Evolutionary conservation across 2,797 vertebrate species (phyloP), one percentile per base, ranked within the genome.

Genomic region (Austrolebias charrua): DNA sequence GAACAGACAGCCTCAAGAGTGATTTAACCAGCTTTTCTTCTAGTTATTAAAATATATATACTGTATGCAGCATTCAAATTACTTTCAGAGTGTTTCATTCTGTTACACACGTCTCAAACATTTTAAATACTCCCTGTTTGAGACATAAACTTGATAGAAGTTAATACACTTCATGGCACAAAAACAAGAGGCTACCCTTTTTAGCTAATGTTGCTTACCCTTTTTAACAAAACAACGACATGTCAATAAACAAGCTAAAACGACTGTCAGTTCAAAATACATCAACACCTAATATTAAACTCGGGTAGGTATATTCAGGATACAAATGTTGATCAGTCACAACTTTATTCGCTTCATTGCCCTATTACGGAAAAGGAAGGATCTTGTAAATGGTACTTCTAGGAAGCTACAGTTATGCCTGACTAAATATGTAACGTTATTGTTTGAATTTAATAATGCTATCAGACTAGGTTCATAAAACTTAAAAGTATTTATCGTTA

Each of bases 301-400:
- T 18, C 6, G 1, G 24, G 24, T 24, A 24, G 43, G 24, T 1
- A 1, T 38, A 38, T 12, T n/a, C 2, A 53, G 4, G 2, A 2
- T n/a, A 50, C 16, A 52, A 44, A 15, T 29, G 0, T 43, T 18
- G 16, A 4, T 2, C 2, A 1, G 12, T 15, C 6, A 11, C 9
- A 0, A 12, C 12, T 15, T 28, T 0, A 35, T 12, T 0, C 16
- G 11, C 16, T 19, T 40, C 0, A 29, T 57, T 11, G 9, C 56
- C 33, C 7, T 88, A 80, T 90, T 86, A 73, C 79, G 86, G 88
- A 88, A 89, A 14, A 18, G 62, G 81, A 14, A 18, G 62, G 81
- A 68, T 80, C 85, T 16, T 13, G n/a, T n/a, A n/a, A n/a, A n/a
- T n/a, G 24, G 3, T 24, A 24, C 73, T 56, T 50, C 15, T 42